phyloP scores from a whole-genome alignment of 2,797 vertebrate species.

The Peromyscus eremicus region DNA sequence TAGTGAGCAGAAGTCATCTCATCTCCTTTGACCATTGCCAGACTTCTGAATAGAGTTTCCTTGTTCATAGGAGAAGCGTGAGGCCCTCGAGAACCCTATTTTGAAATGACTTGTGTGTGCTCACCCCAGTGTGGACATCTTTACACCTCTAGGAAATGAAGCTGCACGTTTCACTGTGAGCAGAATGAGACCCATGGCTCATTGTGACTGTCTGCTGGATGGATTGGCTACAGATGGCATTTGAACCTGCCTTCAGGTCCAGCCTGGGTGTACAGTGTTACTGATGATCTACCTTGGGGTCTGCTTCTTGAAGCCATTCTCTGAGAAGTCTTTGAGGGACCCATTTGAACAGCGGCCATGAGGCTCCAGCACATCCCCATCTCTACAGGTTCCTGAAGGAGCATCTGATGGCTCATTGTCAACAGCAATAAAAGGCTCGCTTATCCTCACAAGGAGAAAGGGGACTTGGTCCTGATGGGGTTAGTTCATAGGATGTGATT shows the following conservation, averaged over 20 bases:
- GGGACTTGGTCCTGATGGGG: not conserved
- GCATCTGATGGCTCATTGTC: not conserved
- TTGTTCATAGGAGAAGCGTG: fast-evolving
- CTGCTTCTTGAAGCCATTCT: not conserved
- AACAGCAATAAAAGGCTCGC: too few species aligned
- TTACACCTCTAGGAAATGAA: constrained; percentile 55
- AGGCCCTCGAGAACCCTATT: not conserved
- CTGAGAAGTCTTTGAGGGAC: not conserved
- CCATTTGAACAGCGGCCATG: too few species aligned
- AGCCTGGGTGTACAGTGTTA: too few species aligned
- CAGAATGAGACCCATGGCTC: not conserved
- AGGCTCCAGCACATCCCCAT: too few species aligned
- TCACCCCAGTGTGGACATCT: not conserved
- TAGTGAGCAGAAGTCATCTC: not conserved
- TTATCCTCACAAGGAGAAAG: not conserved
- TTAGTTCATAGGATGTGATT: not conserved
- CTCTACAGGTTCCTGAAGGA: too few species aligned
- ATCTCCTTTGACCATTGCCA: too few species aligned
- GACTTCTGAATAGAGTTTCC: not conserved
- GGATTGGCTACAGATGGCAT: constrained; percentile 32
- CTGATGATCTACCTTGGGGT: not conserved
- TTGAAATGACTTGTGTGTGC: constrained; percentile 14
- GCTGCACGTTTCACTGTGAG: constrained; percentile 53
- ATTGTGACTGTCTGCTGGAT: constrained; percentile 47
- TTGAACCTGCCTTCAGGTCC: not conserved